phyloP scores from a whole-genome alignment of 2,888 invertebrate genomes.

The Andrena camellia region DNA sequence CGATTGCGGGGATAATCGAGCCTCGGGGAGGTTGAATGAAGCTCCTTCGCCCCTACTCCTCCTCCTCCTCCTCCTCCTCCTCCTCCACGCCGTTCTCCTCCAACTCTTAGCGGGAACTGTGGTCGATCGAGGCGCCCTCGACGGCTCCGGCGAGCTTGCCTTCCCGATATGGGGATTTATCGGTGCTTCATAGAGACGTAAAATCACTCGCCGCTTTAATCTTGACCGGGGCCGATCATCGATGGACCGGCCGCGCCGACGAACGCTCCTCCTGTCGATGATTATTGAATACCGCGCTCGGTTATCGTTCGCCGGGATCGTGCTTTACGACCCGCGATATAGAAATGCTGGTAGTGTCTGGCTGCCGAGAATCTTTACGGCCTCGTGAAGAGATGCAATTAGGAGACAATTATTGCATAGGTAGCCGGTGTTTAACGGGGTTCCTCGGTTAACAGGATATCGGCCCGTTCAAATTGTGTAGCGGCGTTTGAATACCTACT shows the following conservation, averaged over 20 bases:
- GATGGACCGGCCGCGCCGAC: constrained; percentile 45
- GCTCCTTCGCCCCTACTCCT: constrained; percentile 49
- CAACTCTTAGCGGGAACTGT: constrained; percentile 14
- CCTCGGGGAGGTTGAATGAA: constrained; percentile 60
- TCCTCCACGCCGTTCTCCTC: not conserved
- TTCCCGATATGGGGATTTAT: constrained; percentile 58
- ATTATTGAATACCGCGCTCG: constrained; percentile 62
- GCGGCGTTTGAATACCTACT: no score
- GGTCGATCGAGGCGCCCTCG: constrained; percentile 34
- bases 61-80: constrained; percentile 2
- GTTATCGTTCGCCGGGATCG: constrained; percentile 58
- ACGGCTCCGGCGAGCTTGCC: constrained; percentile 10
- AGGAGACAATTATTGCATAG: constrained; percentile 53
- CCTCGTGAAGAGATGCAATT: constrained; percentile 51
- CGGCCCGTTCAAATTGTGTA: not conserved
- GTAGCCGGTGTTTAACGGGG: constrained; percentile 13
- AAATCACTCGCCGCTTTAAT: constrained; percentile 70
- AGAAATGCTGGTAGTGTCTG: constrained; percentile 41
- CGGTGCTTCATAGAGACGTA: constrained; percentile 73
- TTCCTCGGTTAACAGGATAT: not conserved
- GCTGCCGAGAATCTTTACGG: constrained; percentile 37
- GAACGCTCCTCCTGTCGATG: constrained; percentile 44
- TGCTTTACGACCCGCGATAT: constrained; percentile 43
- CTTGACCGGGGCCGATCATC: constrained; percentile 59
- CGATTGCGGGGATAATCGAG: constrained; percentile 69